Percentiles rank a stretch among this genome's conserved stretches.
phyloP scores from a whole-genome alignment of 1,140 invertebrate species.

The Anastrepha obliqua region DNA sequence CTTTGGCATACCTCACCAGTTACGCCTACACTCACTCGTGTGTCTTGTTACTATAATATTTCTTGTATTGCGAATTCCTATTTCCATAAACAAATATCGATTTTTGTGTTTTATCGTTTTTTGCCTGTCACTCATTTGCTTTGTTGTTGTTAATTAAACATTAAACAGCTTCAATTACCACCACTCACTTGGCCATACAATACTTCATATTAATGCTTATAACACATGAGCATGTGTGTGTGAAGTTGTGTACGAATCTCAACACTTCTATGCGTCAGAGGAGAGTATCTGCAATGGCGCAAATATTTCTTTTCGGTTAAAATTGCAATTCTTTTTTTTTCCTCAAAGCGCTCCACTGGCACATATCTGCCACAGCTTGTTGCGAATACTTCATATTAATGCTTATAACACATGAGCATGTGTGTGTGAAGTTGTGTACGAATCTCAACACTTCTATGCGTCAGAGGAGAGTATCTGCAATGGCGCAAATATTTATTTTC shows the following conservation, averaged over 20 bases:
- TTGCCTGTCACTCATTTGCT: background rate
- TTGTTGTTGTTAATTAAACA: constrained; percentile 18
- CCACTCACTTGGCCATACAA: background rate
- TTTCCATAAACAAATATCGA: constrained; percentile 25
- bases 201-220: background rate
- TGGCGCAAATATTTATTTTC: background rate
- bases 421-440: no score
- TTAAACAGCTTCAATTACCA: constrained; percentile 29
- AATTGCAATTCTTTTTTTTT: background rate
- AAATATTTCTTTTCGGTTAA: background rate
- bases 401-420: background rate
- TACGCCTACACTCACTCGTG: background rate
- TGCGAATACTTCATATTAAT: background rate
- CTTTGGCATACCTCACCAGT: background rate
- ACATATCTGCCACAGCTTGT: constrained; percentile 8
- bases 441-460: background rate
- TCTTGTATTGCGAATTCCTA: background rate
- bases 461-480: background rate
- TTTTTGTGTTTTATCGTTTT: background rate
- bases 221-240: no score
- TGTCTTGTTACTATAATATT: background rate
- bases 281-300: background rate
- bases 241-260: background rate
- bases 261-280: background rate
- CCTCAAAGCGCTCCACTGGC: background rate